Conservation (phyloP, 2,797 vertebrate species). For the Propithecus perrieri region DNA sequence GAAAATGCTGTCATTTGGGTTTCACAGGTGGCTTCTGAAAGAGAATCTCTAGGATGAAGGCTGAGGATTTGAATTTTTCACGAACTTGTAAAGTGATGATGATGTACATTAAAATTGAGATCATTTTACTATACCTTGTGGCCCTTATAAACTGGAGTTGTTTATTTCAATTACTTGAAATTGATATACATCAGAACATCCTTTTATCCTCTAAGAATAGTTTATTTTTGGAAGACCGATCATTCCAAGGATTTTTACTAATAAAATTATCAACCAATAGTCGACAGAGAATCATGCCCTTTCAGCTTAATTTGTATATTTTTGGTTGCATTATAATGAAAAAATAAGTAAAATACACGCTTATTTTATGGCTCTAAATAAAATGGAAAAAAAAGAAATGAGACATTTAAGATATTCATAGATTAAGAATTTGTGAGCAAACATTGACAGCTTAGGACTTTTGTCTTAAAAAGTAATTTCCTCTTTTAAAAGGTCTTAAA, state of each 20-base stretch:
- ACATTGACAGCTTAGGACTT: neutral
- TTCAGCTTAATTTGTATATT: neutral
- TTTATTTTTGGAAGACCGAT: neutral
- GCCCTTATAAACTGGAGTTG: neutral
- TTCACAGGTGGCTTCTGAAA: neutral
- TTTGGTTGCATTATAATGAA: neutral
- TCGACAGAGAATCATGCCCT: neutral
- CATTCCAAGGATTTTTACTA: neutral
- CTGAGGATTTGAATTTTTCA: neutral
- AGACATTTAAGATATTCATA: neutral
- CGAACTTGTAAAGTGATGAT: neutral
- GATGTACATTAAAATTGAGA: neutral
- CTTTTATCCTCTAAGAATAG: neutral
- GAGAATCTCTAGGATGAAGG: neutral
- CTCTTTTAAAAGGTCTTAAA: neutral
- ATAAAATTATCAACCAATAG: neutral
- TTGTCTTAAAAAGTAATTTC: neutral
- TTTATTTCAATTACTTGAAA: neutral
- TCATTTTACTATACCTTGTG: neutral
- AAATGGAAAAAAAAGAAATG: neutral
- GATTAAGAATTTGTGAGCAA: neutral
- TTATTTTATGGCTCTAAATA: neutral
- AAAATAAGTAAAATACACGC: neutral
- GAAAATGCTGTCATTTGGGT: neutral
- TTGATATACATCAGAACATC: neutral